These are phyloP conservation scores for Thermophis baileyi DNA, from an alignment of 2,113 vertebrate species.

Conservation along the genomic window DNA sequence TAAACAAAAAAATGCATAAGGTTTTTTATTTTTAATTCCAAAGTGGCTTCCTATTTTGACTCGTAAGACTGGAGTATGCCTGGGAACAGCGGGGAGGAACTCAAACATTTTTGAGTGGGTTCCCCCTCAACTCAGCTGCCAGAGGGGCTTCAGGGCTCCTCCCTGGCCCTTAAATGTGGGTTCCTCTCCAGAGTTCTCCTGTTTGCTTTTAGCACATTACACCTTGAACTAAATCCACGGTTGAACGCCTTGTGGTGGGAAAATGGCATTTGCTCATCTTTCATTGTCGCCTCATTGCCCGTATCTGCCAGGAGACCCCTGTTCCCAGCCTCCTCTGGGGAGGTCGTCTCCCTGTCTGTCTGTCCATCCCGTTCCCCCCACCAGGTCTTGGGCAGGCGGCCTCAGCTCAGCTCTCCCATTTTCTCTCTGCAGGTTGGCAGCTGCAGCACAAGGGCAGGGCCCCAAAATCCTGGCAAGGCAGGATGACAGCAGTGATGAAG, in stretches of 20 bases:
- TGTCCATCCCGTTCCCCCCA: no score
- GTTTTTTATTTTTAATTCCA: neutral
- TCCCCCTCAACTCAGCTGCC: neutral
- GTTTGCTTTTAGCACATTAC: neutral
- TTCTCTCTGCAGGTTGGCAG: slow-evolving; percentile 72
- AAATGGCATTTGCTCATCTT: neutral
- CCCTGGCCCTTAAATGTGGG: accelerated
- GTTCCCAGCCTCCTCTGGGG: neutral
- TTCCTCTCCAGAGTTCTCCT: neutral
- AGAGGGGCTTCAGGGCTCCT: neutral
- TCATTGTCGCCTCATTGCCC: neutral
- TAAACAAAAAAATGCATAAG: neutral
- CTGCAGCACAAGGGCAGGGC: slow-evolving; percentile 81
- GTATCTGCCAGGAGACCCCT: neutral
- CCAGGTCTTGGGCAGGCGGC: no score
- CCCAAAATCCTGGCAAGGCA: slow-evolving; percentile 71
- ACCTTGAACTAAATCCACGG: neutral
- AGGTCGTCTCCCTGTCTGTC: neutral
- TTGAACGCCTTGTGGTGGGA: neutral
- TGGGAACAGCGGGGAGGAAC: neutral
- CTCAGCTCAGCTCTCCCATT: neutral
- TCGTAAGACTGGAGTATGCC: neutral
- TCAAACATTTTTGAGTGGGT: neutral
- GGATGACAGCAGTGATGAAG: slow-evolving; percentile 78
- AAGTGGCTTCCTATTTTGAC: neutral